A percentile compares a stretch with the other conserved stretches of the same genome.
phyloP scores from a whole-genome alignment of 1,140 invertebrate genomes.

The Tetragnatha versicolor region DNA sequence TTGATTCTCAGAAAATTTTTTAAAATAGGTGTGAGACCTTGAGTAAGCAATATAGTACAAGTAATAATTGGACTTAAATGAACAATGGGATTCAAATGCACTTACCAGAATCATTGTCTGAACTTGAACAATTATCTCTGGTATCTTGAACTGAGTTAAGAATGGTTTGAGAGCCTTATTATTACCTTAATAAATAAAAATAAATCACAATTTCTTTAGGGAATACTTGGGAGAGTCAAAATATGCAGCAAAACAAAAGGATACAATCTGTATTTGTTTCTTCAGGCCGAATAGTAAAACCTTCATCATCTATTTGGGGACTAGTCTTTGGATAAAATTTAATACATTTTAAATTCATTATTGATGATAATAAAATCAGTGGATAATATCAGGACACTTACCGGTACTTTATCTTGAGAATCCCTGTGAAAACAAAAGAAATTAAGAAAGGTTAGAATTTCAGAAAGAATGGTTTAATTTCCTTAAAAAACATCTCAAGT shows the following conservation, averaged over 20 bases:
- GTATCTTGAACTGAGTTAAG: slow-evolving; percentile 62
- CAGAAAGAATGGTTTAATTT: too few relatives aligned
- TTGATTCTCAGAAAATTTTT: background rate
- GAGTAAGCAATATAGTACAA: background rate
- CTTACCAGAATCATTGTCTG: slow-evolving; percentile 85
- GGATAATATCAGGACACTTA: slow-evolving; percentile 16
- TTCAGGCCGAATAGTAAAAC: slow-evolving; percentile 87
- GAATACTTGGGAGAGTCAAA: too few relatives aligned
- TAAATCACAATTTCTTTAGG: too few relatives aligned
- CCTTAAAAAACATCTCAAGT: too few relatives aligned
- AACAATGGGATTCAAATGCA: background rate
- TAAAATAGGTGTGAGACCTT: background rate
- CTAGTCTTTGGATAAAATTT: slow-evolving; percentile 61
- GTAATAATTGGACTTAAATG: background rate
- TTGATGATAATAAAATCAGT: background rate
- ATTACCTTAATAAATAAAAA: too few relatives aligned
- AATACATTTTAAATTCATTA: slow-evolving; percentile 9
- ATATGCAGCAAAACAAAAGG: slow-evolving; percentile 59
- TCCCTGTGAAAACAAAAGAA: slow-evolving; percentile 18
- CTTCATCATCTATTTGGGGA: slow-evolving; percentile 92
- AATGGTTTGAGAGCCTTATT: too few relatives aligned
- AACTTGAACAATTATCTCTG: slow-evolving; percentile 85
- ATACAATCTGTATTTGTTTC: slow-evolving; percentile 60
- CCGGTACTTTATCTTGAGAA: slow-evolving; percentile 29
- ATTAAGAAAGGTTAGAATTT: too few relatives aligned